A percentile compares a stretch with the other conserved stretches of the same genome.
Evolutionary conservation across 2,113 vertebrate species (phyloP).

Genomic region (Daboia siamensis): DNA sequence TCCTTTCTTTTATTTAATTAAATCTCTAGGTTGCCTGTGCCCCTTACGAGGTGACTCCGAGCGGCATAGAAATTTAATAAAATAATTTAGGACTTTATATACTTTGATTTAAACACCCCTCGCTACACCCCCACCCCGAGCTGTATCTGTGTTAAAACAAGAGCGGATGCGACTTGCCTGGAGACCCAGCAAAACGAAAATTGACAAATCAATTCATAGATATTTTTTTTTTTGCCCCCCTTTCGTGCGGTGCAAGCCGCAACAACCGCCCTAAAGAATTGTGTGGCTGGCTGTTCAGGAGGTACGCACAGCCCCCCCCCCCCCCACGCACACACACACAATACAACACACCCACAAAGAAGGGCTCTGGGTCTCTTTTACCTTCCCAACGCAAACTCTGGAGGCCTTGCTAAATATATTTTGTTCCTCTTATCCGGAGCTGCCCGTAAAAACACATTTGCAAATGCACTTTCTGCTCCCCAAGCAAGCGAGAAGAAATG

Average conservation of each 20-base stretch:
- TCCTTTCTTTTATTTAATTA: neutral
- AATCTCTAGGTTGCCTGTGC: neutral
- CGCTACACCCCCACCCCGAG: too few species aligned
- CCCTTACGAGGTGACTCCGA: neutral
- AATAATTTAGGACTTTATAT: neutral
- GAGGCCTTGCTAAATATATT: neutral
- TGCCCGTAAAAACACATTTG: conserved; percentile 6
- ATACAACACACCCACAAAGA: neutral
- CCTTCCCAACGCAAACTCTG: neutral
- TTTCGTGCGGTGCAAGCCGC: neutral
- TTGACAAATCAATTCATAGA: neutral
- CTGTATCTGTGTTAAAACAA: neutral
- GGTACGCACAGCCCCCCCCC: neutral
- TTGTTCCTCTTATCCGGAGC: neutral
- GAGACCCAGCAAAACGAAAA: neutral
- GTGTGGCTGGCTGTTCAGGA: neutral
- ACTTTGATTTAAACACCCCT: neutral
- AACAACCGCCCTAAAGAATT: neutral
- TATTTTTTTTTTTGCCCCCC: neutral
- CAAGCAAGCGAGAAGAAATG: neutral
- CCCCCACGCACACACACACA: neutral
- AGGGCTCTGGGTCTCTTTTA: neutral
- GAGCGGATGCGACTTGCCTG: too few species aligned
- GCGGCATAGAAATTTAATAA: neutral
- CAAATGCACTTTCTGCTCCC: neutral